Evolutionary conservation across 1,140 invertebrate genomes (phyloP).

Genomic region (Prorops nasuta): DNA sequence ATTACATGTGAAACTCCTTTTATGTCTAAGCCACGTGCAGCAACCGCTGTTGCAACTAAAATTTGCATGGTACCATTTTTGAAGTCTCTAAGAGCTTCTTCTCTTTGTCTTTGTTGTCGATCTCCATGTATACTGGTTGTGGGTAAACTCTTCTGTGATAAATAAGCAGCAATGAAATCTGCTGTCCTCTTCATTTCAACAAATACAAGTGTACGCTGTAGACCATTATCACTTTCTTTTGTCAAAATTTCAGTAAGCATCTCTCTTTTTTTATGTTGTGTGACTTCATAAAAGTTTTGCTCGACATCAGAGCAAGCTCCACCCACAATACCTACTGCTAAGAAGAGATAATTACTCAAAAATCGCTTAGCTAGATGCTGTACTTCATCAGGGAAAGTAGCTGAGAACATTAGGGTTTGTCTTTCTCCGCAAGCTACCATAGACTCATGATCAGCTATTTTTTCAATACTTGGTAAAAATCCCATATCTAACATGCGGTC

Average conservation of each 20-base stretch:
- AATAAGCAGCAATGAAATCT: constrained; percentile 80
- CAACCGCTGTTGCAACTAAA: constrained; percentile 91
- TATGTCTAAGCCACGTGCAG: constrained; percentile 86
- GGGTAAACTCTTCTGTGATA: constrained; percentile 68
- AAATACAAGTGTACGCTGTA: constrained; percentile 77
- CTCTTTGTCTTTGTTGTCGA: constrained; percentile 83
- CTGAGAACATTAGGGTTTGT: constrained; percentile 89
- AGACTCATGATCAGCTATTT: constrained; percentile 70
- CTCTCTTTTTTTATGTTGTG: constrained; percentile 70
- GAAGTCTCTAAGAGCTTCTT: constrained; percentile 84
- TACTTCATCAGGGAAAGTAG: constrained; percentile 84
- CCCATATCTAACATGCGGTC: constrained; percentile 97
- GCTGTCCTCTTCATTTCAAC: constrained; percentile 86
- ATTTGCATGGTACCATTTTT: constrained; percentile 71
- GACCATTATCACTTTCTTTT: constrained; percentile 56
- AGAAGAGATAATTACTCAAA: constrained; percentile 78
- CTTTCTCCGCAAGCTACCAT: constrained; percentile 71
- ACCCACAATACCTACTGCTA: constrained; percentile 84
- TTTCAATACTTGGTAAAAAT: constrained; percentile 72
- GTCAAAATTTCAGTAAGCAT: constrained; percentile 71
- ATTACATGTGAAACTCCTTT: constrained; percentile 83
- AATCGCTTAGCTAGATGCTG: constrained; percentile 75
- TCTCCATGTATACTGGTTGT: constrained; percentile 94
- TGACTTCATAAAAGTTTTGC: constrained; percentile 78
- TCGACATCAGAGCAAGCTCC: constrained; percentile 87